Evolutionary conservation across 2,113 vertebrate genomes (phyloP).

Genomic region (Hydropotes inermis): DNA sequence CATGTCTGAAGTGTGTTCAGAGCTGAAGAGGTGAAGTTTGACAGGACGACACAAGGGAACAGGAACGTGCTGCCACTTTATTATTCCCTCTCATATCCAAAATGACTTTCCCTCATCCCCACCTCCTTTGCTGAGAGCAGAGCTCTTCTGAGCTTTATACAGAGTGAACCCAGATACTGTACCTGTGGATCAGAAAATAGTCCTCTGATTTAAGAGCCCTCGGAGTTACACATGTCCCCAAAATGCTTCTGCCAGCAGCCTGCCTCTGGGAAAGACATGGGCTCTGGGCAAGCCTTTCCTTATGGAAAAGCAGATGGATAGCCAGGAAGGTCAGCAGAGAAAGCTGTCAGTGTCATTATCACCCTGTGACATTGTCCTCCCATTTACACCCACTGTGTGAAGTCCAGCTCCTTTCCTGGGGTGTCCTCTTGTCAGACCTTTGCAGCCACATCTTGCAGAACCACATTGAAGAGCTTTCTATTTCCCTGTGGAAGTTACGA

Average conservation of each 20-base stretch:
- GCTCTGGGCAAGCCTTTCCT: background rate
- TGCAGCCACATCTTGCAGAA: background rate
- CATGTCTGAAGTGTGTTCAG: background rate
- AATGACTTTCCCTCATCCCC: background rate
- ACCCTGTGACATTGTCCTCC: background rate
- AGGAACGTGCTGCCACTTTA: background rate
- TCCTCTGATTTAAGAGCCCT: background rate
- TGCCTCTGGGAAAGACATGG: background rate
- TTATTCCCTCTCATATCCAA: background rate
- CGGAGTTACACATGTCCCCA: background rate
- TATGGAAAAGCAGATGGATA: background rate
- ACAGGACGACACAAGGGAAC: background rate
- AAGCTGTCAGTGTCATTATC: background rate
- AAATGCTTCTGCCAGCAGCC: background rate
- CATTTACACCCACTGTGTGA: background rate
- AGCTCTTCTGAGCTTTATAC: background rate
- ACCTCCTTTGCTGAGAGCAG: background rate
- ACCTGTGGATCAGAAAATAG: background rate
- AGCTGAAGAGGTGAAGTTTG: background rate
- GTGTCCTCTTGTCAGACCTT: background rate
- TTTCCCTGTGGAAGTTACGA: background rate
- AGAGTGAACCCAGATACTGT: background rate
- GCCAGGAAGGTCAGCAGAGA: background rate
- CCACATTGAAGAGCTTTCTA: background rate
- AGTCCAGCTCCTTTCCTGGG: background rate